Evolutionary conservation across 1,140 invertebrate species (phyloP).

Genomic region (Andricus grossulariae): DNA sequence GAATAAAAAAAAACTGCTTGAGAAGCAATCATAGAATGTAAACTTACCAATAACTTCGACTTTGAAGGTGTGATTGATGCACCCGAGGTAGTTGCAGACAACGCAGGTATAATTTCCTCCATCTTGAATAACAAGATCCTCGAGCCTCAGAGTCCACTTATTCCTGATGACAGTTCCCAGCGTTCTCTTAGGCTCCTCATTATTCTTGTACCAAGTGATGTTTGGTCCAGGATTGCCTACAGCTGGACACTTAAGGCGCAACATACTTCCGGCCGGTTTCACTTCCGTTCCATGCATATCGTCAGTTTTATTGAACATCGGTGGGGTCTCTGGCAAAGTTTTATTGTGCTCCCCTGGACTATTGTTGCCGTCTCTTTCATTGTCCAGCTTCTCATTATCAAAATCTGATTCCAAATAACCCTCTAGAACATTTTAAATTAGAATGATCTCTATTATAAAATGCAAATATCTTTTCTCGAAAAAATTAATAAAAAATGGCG

Average conservation of each 20-base stretch:
- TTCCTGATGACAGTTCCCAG: constrained; percentile 77
- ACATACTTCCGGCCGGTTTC: constrained; percentile 82
- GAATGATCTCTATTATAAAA: no score
- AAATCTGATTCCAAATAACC: constrained; percentile 3
- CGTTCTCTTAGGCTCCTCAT: constrained; percentile 77
- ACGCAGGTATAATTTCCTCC: constrained; percentile 91
- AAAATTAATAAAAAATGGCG: no score
- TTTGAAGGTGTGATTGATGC: constrained; percentile 84
- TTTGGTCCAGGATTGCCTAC: constrained; percentile 85
- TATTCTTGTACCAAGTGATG: constrained; percentile 88
- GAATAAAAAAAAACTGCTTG: background rate
- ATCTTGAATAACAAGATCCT: constrained; percentile 86
- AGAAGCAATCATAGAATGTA: constrained; percentile 8
- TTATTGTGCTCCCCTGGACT: constrained; percentile 71
- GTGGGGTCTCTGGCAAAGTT: constrained; percentile 63
- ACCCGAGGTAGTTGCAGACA: constrained; percentile 86
- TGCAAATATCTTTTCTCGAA: no score
- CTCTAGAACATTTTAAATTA: constrained; percentile 5
- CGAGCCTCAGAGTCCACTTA: constrained; percentile 84
- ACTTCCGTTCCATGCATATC: constrained; percentile 76
- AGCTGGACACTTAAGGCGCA: constrained; percentile 81
- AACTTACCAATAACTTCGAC: constrained; percentile 85
- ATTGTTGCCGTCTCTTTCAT: constrained; percentile 64
- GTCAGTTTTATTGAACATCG: constrained; percentile 74
- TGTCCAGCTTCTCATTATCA: constrained; percentile 53